Percentiles rank a stretch among this genome's conserved stretches.
Evolutionary conservation across 2,888 invertebrate species (phyloP).

Genomic region (Dasysyrphus albostriatus): DNA sequence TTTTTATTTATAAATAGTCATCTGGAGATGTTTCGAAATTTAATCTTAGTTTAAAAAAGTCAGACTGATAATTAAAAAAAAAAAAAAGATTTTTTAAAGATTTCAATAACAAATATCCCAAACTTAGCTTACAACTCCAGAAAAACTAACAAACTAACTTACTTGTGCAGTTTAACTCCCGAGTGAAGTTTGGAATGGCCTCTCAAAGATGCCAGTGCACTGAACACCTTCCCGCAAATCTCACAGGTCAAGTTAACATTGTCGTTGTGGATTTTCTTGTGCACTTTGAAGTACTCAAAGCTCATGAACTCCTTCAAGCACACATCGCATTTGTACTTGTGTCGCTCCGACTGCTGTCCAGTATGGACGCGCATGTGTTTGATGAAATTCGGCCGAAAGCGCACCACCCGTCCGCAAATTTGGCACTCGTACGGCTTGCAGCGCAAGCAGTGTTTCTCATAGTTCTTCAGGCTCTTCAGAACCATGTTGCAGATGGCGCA

Average conservation of each 20-base stretch:
- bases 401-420: slow-evolving; percentile 83
- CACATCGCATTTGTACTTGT: slow-evolving; percentile 85
- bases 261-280: slow-evolving; percentile 86
- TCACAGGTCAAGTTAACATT: slow-evolving; percentile 85
- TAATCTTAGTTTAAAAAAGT: no score
- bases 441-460: slow-evolving; percentile 83
- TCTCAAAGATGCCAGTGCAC: slow-evolving; percentile 83
- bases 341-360: slow-evolving; percentile 83
- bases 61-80: no score
- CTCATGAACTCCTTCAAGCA: slow-evolving; percentile 86
- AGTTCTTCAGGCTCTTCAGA: slow-evolving; percentile 83
- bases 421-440: slow-evolving; percentile 84
- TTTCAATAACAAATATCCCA: no score
- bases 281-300: slow-evolving; percentile 85
- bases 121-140: background rate
- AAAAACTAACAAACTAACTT: slow-evolving; percentile 71
- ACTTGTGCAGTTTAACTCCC: slow-evolving; percentile 83
- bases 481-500: slow-evolving; percentile 84
- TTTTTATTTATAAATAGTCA: no score
- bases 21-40: no score
- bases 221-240: slow-evolving; percentile 85
- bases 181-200: slow-evolving; percentile 83
- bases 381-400: slow-evolving; percentile 83
- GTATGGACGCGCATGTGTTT: slow-evolving; percentile 84
- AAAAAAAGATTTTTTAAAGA: no score